Evolutionary conservation across 2,888 invertebrate species (phyloP).

Genomic region (Serripes groenlandicus): DNA sequence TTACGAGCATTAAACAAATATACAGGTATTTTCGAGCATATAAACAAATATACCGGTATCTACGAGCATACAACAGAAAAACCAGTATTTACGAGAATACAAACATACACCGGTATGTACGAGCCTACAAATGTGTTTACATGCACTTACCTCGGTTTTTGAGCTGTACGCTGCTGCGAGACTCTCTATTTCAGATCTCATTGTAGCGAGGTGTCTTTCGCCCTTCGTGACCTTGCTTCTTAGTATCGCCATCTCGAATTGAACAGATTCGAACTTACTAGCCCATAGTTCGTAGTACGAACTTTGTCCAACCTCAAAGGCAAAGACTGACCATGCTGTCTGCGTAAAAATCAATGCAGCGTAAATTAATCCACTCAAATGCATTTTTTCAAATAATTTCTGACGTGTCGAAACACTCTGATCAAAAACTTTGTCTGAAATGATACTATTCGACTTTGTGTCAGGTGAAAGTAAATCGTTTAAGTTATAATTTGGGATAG

Average conservation of each 20-base stretch:
- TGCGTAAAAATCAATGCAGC: background rate
- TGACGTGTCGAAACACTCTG: no score
- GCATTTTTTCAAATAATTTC: no score
- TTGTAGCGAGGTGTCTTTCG: background rate
- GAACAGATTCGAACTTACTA: background rate
- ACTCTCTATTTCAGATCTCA: background rate
- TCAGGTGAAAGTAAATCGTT: no score
- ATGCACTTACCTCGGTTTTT: background rate
- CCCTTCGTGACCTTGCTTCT: background rate
- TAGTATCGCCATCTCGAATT: background rate
- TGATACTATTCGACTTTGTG: no score
- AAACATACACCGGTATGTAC: no score
- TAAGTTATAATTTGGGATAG: no score
- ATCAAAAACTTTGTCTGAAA: no score
- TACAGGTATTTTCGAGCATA: no score
- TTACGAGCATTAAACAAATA: no score
- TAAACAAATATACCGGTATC: no score
- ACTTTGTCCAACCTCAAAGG: background rate
- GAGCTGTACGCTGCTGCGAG: background rate
- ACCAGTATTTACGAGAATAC: no score
- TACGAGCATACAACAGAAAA: no score
- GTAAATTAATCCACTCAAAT: background rate
- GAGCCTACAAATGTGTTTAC: background rate
- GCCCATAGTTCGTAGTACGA: background rate
- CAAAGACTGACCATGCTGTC: background rate